phyloP scores from a whole-genome alignment of 2,797 vertebrate species.

The Poecilia gillii region DNA sequence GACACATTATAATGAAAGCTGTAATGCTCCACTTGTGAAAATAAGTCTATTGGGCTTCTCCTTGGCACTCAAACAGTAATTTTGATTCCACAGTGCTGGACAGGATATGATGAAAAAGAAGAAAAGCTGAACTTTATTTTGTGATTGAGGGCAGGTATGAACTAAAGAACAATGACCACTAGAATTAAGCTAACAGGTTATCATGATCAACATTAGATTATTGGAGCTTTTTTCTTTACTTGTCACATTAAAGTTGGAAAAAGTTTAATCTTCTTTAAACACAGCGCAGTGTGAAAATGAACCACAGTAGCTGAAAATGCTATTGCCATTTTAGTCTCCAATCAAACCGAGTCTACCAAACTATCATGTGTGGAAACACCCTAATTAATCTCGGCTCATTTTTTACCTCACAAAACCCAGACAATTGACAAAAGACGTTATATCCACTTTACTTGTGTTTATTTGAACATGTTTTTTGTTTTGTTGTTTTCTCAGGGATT shows the following conservation, averaged over 20 bases:
- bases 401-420: too few relatives aligned
- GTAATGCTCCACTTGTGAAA: too few relatives aligned
- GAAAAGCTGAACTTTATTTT: neutral
- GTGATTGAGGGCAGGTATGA: neutral
- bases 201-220: neutral
- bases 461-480: neutral
- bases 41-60: too few relatives aligned
- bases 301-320: neutral
- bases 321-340: neutral
- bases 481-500: constrained; percentile 75
- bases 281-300: neutral
- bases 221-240: neutral
- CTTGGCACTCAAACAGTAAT: too few relatives aligned
- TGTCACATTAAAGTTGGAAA: neutral
- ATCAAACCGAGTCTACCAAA: neutral
- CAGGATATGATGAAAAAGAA: neutral
- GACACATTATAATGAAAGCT: neutral
- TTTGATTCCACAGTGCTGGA: too few relatives aligned
- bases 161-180: neutral
- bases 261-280: neutral
- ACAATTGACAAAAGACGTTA: neutral
- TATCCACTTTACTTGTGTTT: neutral
- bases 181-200: neutral
- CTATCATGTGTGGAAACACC: neutral
- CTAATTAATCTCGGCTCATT: neutral